phyloP scores from a whole-genome alignment of 2,888 invertebrate genomes.

The Acleris emargana region DNA sequence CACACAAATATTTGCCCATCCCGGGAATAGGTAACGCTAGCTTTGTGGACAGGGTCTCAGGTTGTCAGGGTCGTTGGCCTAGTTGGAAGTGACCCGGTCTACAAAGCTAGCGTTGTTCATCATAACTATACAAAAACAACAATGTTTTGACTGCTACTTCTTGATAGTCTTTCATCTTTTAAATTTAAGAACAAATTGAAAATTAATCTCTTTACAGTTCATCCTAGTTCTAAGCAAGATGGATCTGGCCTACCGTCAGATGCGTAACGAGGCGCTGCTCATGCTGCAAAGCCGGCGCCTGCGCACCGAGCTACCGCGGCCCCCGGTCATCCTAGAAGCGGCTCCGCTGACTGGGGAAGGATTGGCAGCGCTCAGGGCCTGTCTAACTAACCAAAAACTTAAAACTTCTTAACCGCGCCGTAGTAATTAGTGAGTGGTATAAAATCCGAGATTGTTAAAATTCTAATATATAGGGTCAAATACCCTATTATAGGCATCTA shows the following conservation, averaged over 20 bases:
- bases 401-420: constrained; percentile 20
- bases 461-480: too few relatives aligned
- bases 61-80: too few relatives aligned
- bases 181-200: background rate
- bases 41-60: too few relatives aligned
- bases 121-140: too few relatives aligned
- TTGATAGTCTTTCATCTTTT: background rate
- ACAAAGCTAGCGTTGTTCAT: too few relatives aligned
- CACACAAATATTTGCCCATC: too few relatives aligned
- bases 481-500: too few relatives aligned
- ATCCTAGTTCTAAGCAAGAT: constrained; percentile 91
- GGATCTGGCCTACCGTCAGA: constrained; percentile 93
- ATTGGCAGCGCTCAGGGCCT: constrained; percentile 83
- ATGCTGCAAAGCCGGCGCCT: constrained; percentile 91
- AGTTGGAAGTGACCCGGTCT: too few relatives aligned
- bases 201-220: constrained; percentile 71
- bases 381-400: constrained; percentile 56
- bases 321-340: constrained; percentile 88
- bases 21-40: too few relatives aligned
- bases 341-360: constrained; percentile 90
- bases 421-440: too few relatives aligned
- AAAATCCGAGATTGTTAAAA: too few relatives aligned
- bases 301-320: constrained; percentile 86
- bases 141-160: too few relatives aligned
- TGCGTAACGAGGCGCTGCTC: constrained; percentile 92